Evolutionary conservation across 2,888 invertebrate species (phyloP).

Genomic region (Sarcophaga carnaria): DNA sequence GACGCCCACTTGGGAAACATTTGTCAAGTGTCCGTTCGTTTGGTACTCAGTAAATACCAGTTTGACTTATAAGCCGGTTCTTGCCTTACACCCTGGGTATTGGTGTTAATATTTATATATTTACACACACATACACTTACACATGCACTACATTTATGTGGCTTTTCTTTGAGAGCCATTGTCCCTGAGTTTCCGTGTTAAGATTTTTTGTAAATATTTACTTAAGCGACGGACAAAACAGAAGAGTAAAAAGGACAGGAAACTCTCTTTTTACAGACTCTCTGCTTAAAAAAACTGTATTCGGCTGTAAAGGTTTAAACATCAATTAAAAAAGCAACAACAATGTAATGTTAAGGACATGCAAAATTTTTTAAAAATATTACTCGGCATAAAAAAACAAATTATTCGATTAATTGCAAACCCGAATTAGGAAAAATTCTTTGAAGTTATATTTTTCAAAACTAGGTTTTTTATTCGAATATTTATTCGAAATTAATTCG

Average conservation of each 20-base stretch:
- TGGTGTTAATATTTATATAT: slow-evolving; percentile 43
- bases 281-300: background rate
- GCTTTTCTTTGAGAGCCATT: slow-evolving; percentile 24
- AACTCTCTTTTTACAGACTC: background rate
- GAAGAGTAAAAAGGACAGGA: background rate
- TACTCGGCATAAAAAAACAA: too few relatives aligned
- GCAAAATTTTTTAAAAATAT: background rate
- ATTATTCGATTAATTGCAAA: too few relatives aligned
- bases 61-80: slow-evolving; percentile 43
- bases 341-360: background rate
- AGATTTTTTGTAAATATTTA: slow-evolving; percentile 56
- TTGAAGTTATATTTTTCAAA: too few relatives aligned
- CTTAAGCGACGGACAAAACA: background rate
- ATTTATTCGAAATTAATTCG: too few relatives aligned
- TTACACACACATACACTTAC: background rate
- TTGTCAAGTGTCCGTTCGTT: slow-evolving; percentile 53
- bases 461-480: too few relatives aligned
- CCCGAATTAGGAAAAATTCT: too few relatives aligned
- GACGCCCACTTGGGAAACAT: slow-evolving; percentile 64
- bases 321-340: background rate
- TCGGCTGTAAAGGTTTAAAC: background rate
- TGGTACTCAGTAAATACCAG: slow-evolving; percentile 53
- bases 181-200: slow-evolving; percentile 20
- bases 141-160: slow-evolving; percentile 7
- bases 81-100: background rate